Percentiles rank a stretch among this genome's conserved stretches.
Evolutionary conservation across 2,797 vertebrate genomes (phyloP).

Genomic region (Cirrhinus mrigala): DNA sequence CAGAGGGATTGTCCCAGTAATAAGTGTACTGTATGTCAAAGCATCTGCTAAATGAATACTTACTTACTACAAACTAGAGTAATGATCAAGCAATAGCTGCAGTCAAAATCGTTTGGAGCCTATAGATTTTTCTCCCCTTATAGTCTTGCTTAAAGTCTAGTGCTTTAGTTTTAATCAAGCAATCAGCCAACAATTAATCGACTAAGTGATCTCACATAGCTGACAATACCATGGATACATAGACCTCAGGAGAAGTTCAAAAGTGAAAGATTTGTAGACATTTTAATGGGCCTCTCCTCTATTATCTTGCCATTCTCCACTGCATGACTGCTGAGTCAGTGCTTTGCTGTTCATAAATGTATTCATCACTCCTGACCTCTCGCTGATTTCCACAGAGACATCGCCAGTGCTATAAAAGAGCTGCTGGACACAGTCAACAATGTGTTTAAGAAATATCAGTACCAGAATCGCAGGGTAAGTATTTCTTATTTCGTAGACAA

Average conservation of each 20-base stretch:
- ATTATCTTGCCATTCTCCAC: slow-evolving; percentile 29
- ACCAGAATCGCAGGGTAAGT: slow-evolving; percentile 98
- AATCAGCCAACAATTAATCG: slow-evolving; percentile 26
- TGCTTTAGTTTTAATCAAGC: slow-evolving; percentile 34
- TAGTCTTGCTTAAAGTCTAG: slow-evolving; percentile 23
- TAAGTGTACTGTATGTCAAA: slow-evolving; percentile 13
- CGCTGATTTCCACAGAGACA: slow-evolving; percentile 84
- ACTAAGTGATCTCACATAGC: not conserved
- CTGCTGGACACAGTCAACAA: slow-evolving; percentile 99
- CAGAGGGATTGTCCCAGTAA: not conserved
- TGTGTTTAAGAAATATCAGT: slow-evolving; percentile 99
- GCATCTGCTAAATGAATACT: slow-evolving; percentile 1
- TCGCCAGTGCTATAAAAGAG: slow-evolving; percentile 99
- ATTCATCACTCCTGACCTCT: slow-evolving; percentile 46
- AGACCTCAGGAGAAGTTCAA: slow-evolving; percentile 30
- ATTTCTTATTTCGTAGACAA: slow-evolving; percentile 63
- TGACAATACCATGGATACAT: slow-evolving; percentile 29
- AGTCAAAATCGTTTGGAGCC: slow-evolving; percentile 22
- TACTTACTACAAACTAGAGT: slow-evolving; percentile 17
- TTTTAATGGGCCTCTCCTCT: slow-evolving; percentile 33
- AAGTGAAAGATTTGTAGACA: slow-evolving; percentile 26
- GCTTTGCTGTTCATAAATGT: slow-evolving; percentile 36
- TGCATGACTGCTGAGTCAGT: slow-evolving; percentile 38
- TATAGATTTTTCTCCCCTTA: slow-evolving; percentile 8
- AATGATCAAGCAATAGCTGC: slow-evolving; percentile 6